phyloP scores from a whole-genome alignment of 2,113 vertebrate species.

The human (Homo sapiens) region DNA sequence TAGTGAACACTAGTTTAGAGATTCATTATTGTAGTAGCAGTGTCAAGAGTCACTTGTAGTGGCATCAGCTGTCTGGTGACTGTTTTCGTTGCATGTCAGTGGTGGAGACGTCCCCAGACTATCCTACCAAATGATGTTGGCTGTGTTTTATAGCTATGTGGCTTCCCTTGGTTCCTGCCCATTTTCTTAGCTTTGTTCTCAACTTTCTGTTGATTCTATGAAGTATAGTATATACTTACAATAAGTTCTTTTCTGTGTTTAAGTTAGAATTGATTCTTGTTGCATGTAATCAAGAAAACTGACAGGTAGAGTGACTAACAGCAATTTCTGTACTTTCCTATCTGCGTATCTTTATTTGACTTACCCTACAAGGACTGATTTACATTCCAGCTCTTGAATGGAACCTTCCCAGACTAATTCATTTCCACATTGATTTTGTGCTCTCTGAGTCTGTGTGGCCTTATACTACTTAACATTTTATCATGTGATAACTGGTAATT shows the following conservation, averaged over 20 bases:
- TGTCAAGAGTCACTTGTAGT: neutral
- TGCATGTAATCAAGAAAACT: neutral
- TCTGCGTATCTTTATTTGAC: conserved; percentile 24
- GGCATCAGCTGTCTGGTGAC: neutral
- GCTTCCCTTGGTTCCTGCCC: neutral
- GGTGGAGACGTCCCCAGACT: neutral
- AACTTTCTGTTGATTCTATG: neutral
- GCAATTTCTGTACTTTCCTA: neutral
- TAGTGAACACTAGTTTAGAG: neutral
- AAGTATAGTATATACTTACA: neutral
- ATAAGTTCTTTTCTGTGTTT: neutral
- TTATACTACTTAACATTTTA: neutral
- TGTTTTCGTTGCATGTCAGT: neutral
- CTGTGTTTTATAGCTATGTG: neutral
- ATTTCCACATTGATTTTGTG: neutral
- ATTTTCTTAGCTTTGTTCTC: neutral
- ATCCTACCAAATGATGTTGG: neutral
- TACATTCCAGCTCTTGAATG: neutral
- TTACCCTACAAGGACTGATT: neutral
- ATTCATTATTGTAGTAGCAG: neutral
- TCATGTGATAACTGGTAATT: neutral
- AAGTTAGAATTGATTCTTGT: conserved; percentile 3
- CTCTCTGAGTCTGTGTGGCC: neutral
- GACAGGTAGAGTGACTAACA: neutral
- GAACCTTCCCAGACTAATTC: neutral